Base-by-base conservation (phyloP, 1,140 invertebrate species). In the Daktulosphaira vitifoliae region DNA sequence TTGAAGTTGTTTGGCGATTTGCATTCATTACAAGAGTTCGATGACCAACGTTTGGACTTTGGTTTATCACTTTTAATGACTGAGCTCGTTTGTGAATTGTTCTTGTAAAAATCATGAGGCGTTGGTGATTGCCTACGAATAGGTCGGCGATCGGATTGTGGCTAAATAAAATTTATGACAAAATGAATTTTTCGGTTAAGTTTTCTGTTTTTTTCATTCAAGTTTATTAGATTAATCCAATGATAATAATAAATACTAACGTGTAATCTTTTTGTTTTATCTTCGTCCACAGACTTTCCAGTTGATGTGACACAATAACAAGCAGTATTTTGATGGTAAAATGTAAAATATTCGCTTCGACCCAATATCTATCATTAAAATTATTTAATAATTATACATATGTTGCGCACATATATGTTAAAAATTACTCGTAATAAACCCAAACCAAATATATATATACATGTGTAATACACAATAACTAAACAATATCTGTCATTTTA, bases 211-310 rank as follows among this genome's bases (percentile, higher is more conserved):
- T n/a, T n/a, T n/a, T n/a, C n/a, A n/a, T n/a, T n/a, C n/a, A n/a
- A n/a, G n/a, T n/a, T n/a, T n/a, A n/a, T n/a, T n/a, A n/a, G n/a
- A n/a, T n/a, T n/a, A n/a, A n/a, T n/a, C n/a, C n/a, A n/a, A n/a
- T n/a, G n/a, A n/a, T n/a, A n/a, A n/a, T n/a, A n/a, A n/a, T 33
- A 33, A 33, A 46, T 46, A 62, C 56, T 62, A 29, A 62, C 56
- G 20, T 38, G 29, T 20, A 48, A 29, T 22, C 16, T 9, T 44
- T 16, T 46, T 46, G 13, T 23, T 25, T n/a, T 62, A n/a, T 33
- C 42, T 33, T 62, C 46, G 20, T 5, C 20, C 44, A 46, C 16
- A 26, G 9, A 20, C 44, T 62, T 29, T 33, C 11, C 18, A 0
- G 38, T 39, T 0, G 39, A 44, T 44, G 25, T 11, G 16, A 59